Conservation (phyloP, 2,888 invertebrate genomes). For the Brenthis hecate region DNA sequence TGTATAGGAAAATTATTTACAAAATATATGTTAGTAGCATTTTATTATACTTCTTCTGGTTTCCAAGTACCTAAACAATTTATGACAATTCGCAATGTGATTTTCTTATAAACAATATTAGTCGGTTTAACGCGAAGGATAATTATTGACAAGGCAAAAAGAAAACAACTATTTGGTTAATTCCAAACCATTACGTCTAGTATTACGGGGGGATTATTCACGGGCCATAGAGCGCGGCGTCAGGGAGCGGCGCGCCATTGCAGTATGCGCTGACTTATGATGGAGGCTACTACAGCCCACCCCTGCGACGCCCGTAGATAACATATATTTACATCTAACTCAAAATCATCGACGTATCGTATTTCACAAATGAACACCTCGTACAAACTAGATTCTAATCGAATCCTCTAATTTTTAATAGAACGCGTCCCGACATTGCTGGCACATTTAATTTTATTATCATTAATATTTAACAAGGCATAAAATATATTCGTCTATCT, state of each 20-base stretch:
- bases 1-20: too few relatives aligned
- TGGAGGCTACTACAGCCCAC: slow-evolving; percentile 42
- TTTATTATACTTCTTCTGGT: too few relatives aligned
- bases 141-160: slow-evolving; percentile 75
- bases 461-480: too few relatives aligned
- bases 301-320: slow-evolving; percentile 45
- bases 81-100: background rate
- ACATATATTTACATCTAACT: slow-evolving; percentile 53
- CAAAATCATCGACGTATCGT: slow-evolving; percentile 48
- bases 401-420: slow-evolving; percentile 5
- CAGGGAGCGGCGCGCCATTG: slow-evolving; percentile 57
- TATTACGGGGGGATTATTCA: slow-evolving; percentile 79
- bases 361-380: slow-evolving; percentile 44
- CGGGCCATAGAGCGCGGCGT: slow-evolving; percentile 77
- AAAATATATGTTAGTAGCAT: too few relatives aligned
- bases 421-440: background rate
- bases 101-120: slow-evolving; percentile 13
- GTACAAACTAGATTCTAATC: slow-evolving; percentile 27
- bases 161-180: slow-evolving; percentile 81
- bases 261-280: slow-evolving; percentile 47
- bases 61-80: background rate
- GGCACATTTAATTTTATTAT: background rate
- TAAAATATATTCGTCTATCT: too few relatives aligned
- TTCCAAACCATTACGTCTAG: slow-evolving; percentile 78
- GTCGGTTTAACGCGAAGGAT: slow-evolving; percentile 44